Conservation (phyloP, 2,797 vertebrate species). For the Orientallactaga sibirica region DNA sequence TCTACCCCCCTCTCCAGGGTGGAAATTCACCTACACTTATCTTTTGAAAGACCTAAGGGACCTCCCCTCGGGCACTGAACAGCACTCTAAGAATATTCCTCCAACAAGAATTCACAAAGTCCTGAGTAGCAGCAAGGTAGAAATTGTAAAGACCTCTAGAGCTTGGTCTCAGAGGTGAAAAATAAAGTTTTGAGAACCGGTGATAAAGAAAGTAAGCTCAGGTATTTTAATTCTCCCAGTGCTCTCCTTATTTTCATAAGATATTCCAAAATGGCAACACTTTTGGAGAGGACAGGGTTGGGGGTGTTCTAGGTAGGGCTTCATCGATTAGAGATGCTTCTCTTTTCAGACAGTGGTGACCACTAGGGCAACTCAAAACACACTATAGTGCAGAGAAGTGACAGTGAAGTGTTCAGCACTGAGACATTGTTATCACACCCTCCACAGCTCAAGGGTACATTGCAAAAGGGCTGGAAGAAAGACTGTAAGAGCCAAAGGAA, state of each 20-base stretch:
- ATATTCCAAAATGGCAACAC: constrained; percentile 66
- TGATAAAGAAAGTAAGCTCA: constrained; percentile 6
- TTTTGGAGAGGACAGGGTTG: background rate
- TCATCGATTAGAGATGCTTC: too few relatives aligned
- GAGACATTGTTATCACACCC: too few relatives aligned
- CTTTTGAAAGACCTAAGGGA: constrained; percentile 67
- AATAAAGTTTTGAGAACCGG: constrained; percentile 63
- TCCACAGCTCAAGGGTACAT: too few relatives aligned
- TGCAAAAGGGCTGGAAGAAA: too few relatives aligned
- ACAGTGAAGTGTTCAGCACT: too few relatives aligned
- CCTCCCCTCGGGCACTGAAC: constrained; percentile 57
- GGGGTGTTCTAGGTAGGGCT: too few relatives aligned
- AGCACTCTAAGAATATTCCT: constrained; percentile 60
- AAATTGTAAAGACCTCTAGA: constrained; percentile 58
- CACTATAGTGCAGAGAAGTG: too few relatives aligned
- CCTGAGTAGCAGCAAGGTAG: constrained; percentile 59
- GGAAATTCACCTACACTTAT: constrained; percentile 68
- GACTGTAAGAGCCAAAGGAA: too few relatives aligned
- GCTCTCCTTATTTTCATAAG: constrained; percentile 50
- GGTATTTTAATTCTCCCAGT: constrained; percentile 40
- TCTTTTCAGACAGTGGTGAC: too few relatives aligned
- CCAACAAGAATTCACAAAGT: background rate
- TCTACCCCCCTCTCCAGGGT: constrained; percentile 65
- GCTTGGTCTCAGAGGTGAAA: constrained; percentile 60
- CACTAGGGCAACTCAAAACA: too few relatives aligned